These are phyloP conservation scores for Lutjanus argentimaculatus DNA, from an alignment of 2,797 vertebrate species.

Conservation along the genomic window DNA sequence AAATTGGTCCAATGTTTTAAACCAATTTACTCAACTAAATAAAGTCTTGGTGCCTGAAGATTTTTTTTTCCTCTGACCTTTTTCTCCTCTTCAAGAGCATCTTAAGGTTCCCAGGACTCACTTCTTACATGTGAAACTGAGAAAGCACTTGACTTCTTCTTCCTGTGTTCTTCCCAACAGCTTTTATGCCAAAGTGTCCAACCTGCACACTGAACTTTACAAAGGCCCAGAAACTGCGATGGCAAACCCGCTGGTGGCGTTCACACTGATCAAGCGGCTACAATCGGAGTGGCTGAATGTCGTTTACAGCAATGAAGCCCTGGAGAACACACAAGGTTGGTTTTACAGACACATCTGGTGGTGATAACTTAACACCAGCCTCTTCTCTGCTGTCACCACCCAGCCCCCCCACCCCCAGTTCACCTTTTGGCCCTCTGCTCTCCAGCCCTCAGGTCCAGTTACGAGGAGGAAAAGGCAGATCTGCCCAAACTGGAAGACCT, in stretches of 20 bases:
- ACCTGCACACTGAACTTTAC: slow-evolving; percentile 83
- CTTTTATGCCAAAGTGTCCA: slow-evolving; percentile 91
- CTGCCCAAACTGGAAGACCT: slow-evolving; percentile 92
- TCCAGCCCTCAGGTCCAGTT: slow-evolving; percentile 89
- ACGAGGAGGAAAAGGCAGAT: slow-evolving; percentile 83
- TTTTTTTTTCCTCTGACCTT: background rate
- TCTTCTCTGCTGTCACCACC: slow-evolving; percentile 38
- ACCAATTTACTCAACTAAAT: background rate
- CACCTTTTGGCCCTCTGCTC: slow-evolving; percentile 54
- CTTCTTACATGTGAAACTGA: background rate
- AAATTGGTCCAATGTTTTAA: background rate
- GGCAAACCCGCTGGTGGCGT: slow-evolving; percentile 92
- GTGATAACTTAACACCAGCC: slow-evolving; percentile 38
- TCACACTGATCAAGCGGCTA: slow-evolving; percentile 93
- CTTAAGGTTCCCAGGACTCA: background rate
- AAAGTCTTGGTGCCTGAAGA: background rate
- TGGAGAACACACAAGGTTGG: slow-evolving; percentile 89
- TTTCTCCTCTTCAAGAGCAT: background rate
- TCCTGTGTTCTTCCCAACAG: slow-evolving; percentile 75
- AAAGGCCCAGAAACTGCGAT: slow-evolving; percentile 77
- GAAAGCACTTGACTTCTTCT: background rate
- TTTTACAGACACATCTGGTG: slow-evolving; percentile 49
- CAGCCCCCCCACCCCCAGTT: slow-evolving; percentile 37
- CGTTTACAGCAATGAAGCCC: slow-evolving; percentile 88
- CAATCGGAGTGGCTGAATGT: slow-evolving; percentile 93